phyloP scores from a whole-genome alignment of 1,140 invertebrate genomes.

The Ectropis grisescens region DNA sequence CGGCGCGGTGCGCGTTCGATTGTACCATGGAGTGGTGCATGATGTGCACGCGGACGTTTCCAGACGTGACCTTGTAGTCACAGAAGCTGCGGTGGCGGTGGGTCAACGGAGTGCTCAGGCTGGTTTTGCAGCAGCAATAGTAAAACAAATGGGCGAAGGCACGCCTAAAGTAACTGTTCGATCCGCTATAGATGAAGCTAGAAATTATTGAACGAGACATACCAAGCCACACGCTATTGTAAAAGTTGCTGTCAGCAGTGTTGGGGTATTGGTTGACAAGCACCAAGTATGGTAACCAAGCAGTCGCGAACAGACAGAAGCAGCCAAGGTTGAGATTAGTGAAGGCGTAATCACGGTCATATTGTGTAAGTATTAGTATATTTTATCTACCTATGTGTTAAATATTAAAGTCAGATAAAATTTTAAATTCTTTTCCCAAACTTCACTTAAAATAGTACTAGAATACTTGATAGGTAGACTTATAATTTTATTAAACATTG shows the following conservation, averaged over 20 bases:
- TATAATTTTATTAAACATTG: too few relatives aligned
- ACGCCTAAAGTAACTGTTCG: slow-evolving; percentile 78
- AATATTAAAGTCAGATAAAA: too few relatives aligned
- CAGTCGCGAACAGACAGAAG: too few relatives aligned
- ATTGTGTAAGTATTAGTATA: too few relatives aligned
- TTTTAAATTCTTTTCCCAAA: too few relatives aligned
- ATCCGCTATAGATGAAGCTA: slow-evolving; percentile 76
- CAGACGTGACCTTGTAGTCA: slow-evolving; percentile 66
- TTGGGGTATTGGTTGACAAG: slow-evolving; percentile 68
- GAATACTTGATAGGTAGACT: too few relatives aligned
- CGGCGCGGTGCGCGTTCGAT: too few relatives aligned
- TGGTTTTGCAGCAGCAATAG: slow-evolving; percentile 88
- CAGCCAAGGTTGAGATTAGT: too few relatives aligned
- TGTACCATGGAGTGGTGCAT: too few relatives aligned
- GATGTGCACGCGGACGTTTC: slow-evolving; percentile 83
- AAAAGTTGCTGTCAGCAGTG: slow-evolving; percentile 70
- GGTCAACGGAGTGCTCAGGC: slow-evolving; percentile 74
- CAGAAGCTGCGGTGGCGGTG: slow-evolving; percentile 69
- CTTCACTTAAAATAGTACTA: too few relatives aligned
- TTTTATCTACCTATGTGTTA: too few relatives aligned
- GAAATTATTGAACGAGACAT: slow-evolving; percentile 78
- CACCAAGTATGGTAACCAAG: slow-evolving; percentile 80
- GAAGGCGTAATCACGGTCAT: too few relatives aligned
- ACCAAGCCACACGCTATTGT: slow-evolving; percentile 78
- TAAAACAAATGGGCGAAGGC: slow-evolving; percentile 85